These are phyloP conservation scores for Dolichopus griseipennis DNA, from an alignment of 2,888 invertebrate species.

Conservation along the genomic window DNA sequence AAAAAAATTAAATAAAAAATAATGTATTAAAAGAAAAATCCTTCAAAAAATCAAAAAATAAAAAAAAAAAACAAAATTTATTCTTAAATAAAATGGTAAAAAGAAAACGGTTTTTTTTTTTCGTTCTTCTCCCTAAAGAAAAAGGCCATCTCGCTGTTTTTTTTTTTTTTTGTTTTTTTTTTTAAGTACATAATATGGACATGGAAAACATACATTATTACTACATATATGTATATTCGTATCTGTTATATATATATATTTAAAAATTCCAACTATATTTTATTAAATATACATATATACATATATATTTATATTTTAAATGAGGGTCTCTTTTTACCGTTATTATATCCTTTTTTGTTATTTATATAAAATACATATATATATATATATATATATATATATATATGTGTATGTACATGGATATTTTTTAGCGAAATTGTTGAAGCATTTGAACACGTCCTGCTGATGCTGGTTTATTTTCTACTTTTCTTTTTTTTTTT, in stretches of 20 bases:
- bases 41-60: background rate
- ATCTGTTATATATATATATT: background rate
- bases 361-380: no score
- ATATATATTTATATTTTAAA: background rate
- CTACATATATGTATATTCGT: background rate
- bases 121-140: constrained; percentile 7
- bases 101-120: constrained; percentile 9
- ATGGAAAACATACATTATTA: background rate
- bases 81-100: background rate
- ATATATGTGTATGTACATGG: background rate
- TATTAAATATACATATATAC: background rate
- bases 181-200: no score
- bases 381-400: no score
- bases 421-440: constrained; percentile 5
- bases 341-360: background rate
- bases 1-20: background rate
- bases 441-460: constrained; percentile 11
- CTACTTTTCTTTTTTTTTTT: background rate
- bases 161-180: background rate
- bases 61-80: background rate
- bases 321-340: constrained; percentile 6
- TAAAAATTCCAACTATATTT: background rate
- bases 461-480: constrained; percentile 9
- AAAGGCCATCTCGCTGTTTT: background rate
- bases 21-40: background rate